Conservation (phyloP, 2,113 vertebrate species). For the Tetrax tetrax region DNA sequence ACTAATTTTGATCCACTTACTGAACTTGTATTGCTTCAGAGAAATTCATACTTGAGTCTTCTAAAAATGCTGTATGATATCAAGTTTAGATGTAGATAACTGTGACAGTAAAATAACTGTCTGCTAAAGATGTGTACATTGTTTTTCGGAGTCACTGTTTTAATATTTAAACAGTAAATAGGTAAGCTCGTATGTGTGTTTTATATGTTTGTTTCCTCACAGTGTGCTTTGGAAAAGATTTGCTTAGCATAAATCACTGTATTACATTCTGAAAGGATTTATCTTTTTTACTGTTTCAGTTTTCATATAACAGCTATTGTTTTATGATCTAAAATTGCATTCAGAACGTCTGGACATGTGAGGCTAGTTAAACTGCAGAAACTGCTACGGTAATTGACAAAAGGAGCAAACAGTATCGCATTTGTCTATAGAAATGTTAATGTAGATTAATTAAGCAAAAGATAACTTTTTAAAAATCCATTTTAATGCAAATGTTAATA, state of each 20-base stretch:
- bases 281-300: background rate
- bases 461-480: background rate
- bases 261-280: background rate
- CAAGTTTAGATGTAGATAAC: conserved; percentile 36
- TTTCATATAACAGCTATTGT: background rate
- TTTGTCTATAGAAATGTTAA: background rate
- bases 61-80: conserved; percentile 24
- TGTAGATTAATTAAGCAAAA: conserved; percentile 21
- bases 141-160: conserved; percentile 18
- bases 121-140: background rate
- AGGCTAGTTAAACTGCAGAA: background rate
- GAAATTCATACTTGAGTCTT: conserved; percentile 26
- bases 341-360: background rate
- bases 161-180: conserved; percentile 28
- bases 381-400: background rate
- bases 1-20: conserved; percentile 71
- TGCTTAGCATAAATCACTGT: background rate
- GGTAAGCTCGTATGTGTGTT: conserved; percentile 31
- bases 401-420: background rate
- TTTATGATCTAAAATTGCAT: background rate
- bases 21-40: conserved; percentile 47
- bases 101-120: conserved; percentile 24
- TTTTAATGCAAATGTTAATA: background rate
- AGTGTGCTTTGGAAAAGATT: background rate
- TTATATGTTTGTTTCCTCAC: background rate